Conservation (phyloP, 2,113 vertebrate species). For the Albula goreensis region DNA sequence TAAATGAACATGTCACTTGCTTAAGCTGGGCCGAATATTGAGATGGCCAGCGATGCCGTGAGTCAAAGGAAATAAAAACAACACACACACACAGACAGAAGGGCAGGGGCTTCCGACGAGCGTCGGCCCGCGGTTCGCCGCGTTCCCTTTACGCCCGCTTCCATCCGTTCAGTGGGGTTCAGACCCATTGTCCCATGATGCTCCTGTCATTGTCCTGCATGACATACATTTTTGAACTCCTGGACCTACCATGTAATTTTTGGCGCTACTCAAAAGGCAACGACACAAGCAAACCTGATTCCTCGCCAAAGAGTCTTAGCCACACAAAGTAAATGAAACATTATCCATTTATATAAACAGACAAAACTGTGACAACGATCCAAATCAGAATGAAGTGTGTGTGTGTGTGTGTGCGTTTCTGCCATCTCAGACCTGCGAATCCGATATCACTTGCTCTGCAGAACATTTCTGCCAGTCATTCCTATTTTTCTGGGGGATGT, state of each 20-base stretch:
- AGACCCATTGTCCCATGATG: neutral
- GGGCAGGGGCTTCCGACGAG: neutral
- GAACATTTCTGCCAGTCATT: neutral
- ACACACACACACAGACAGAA: neutral
- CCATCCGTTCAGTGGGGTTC: neutral
- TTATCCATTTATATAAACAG: neutral
- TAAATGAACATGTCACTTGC: constrained; percentile 80
- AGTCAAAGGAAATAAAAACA: neutral
- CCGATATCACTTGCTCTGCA: neutral
- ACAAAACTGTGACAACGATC: neutral
- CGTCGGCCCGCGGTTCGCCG: neutral
- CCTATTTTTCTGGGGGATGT: neutral
- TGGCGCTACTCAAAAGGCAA: neutral
- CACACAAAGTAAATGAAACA: constrained; percentile 4
- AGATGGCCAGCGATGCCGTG: constrained; percentile 57
- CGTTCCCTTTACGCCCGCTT: neutral
- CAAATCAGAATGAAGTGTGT: neutral
- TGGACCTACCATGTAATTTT: neutral
- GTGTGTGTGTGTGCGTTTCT: neutral
- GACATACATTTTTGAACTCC: neutral
- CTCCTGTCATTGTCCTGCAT: neutral
- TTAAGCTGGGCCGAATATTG: constrained; percentile 55
- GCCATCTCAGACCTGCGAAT: neutral
- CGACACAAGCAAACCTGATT: too few relatives aligned
- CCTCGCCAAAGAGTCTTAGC: neutral